Percentiles rank a stretch among this genome's conserved stretches.
phyloP scores from a whole-genome alignment of 2,888 invertebrate genomes.

The Operophtera brumata region DNA sequence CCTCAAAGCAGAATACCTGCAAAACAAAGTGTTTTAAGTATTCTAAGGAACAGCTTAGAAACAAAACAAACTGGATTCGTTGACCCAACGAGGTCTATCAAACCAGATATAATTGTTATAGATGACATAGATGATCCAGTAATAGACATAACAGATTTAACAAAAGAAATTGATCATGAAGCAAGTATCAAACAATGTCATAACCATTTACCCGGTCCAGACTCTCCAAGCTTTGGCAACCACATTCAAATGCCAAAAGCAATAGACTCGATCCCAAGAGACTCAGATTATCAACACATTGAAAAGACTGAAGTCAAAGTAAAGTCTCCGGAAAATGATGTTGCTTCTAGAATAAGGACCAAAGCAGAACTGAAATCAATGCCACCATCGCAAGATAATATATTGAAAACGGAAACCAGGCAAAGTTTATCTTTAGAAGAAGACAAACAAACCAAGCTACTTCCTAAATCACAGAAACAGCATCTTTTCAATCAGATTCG shows the following conservation, averaged over 20 bases:
- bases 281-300: constrained; percentile 63
- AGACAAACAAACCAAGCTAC: constrained; percentile 55
- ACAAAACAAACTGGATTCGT: constrained; percentile 79
- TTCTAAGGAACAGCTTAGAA: constrained; percentile 86
- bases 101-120: constrained; percentile 76
- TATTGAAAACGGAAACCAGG: constrained; percentile 48
- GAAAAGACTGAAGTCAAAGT: constrained; percentile 58
- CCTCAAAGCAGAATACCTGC: constrained; percentile 74
- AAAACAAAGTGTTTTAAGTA: constrained; percentile 86
- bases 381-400: constrained; percentile 66
- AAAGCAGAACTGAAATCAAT: constrained; percentile 90
- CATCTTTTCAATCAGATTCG: constrained; percentile 75
- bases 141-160: constrained; percentile 73
- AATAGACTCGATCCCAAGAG: constrained; percentile 83
- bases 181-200: constrained; percentile 39
- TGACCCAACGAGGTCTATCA: constrained; percentile 76
- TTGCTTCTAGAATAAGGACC: constrained; percentile 89
- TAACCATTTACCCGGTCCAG: constrained; percentile 42
- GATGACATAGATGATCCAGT: constrained; percentile 74
- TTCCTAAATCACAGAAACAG: constrained; percentile 69
- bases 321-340: constrained; percentile 72
- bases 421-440: constrained; percentile 37
- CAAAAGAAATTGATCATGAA: constrained; percentile 62
- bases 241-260: constrained; percentile 86
- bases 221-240: constrained; percentile 46